Conservation (phyloP, 2,888 invertebrate species). For the Unio delphinus region DNA sequence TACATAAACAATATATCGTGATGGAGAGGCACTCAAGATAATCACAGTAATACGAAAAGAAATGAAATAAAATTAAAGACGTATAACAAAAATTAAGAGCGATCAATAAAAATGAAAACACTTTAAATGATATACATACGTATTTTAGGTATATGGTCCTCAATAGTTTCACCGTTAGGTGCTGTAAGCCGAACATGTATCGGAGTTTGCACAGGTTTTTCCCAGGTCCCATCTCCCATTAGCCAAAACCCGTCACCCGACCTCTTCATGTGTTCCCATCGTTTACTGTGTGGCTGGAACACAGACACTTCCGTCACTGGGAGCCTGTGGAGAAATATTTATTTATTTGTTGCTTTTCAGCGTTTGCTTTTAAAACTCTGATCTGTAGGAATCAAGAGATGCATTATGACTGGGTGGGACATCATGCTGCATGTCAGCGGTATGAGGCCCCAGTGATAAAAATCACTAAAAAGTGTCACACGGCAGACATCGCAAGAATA, state of each 20-base stretch:
- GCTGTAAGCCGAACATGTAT: constrained; percentile 40
- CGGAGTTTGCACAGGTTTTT: constrained; percentile 33
- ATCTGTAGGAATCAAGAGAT: too few species aligned
- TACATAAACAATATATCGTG: too few species aligned
- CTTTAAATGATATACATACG: constrained; percentile 24
- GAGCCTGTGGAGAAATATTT: constrained; percentile 25
- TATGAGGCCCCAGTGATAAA: too few species aligned
- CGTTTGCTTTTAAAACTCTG: too few species aligned
- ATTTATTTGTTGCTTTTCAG: not conserved
- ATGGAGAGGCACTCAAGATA: too few species aligned
- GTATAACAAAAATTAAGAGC: too few species aligned
- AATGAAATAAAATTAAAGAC: too few species aligned
- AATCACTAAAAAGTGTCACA: too few species aligned
- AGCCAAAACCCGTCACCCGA: constrained; percentile 48
- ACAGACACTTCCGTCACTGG: constrained; percentile 44
- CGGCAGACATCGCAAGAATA: too few species aligned
- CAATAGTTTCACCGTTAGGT: constrained; percentile 37
- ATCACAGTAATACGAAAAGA: too few species aligned
- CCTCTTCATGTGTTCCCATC: constrained; percentile 32
- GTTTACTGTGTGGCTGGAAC: constrained; percentile 21
- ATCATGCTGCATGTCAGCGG: too few species aligned
- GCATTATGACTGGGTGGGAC: too few species aligned
- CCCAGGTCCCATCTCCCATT: constrained; percentile 13
- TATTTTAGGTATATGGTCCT: constrained; percentile 35
- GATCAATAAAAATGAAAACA: not conserved